Evolutionary conservation across 2,113 vertebrate species (phyloP).

Genomic region (Oncorhynchus keta): DNA sequence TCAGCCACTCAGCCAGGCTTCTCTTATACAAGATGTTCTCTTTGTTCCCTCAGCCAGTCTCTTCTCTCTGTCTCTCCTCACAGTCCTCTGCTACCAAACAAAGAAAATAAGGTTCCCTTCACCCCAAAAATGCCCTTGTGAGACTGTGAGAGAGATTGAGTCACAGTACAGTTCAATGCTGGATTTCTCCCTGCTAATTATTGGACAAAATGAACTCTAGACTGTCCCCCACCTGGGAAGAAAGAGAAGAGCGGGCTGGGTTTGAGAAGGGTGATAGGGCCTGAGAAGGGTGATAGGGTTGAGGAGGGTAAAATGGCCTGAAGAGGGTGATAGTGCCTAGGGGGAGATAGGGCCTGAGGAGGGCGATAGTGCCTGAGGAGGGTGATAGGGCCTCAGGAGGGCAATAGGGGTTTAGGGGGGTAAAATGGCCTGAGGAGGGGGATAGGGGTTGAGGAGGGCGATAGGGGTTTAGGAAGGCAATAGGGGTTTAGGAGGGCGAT

Average conservation of each 20-base stretch:
- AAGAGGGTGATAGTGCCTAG: too few species aligned
- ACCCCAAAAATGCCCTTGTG: neutral
- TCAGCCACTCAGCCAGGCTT: too few species aligned
- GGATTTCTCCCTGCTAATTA: slow-evolving; percentile 24
- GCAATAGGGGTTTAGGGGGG: neutral
- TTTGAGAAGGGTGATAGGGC: neutral
- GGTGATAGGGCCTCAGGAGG: accelerated
- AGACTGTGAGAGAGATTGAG: slow-evolving; percentile 1
- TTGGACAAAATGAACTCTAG: slow-evolving; percentile 34
- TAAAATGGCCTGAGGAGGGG: too few species aligned
- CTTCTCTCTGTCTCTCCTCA: neutral
- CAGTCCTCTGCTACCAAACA: neutral
- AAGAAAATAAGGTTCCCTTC: neutral
- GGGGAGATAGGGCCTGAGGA: too few species aligned
- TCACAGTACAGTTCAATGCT: slow-evolving; percentile 13
- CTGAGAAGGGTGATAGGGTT: too few species aligned
- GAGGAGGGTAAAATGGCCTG: too few species aligned
- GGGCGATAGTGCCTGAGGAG: too few species aligned
- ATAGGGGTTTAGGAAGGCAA: too few species aligned
- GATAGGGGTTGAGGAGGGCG: too few species aligned
- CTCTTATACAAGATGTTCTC: neutral
- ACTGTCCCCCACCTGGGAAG: slow-evolving; percentile 23
- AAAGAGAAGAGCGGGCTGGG: slow-evolving; percentile 32
- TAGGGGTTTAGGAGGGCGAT: too few species aligned
- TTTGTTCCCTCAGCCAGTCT: slow-evolving; percentile 8